Base-by-base conservation (phyloP, 2,797 vertebrate species). In the Poeciliopsis presidionis region DNA sequence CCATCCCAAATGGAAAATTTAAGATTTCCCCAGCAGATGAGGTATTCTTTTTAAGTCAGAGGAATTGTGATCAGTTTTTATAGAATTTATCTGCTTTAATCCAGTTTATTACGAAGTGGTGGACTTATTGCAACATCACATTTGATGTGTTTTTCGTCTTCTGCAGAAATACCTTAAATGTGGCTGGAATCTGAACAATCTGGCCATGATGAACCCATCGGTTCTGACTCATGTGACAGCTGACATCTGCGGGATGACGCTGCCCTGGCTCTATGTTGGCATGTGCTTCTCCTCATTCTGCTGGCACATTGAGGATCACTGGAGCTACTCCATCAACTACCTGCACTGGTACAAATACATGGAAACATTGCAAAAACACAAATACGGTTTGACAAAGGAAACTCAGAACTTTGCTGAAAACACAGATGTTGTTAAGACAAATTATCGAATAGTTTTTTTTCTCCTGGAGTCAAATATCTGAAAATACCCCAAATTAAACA, bases 201-300 rank as follows among this genome's bases (percentile, higher is more conserved):
- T 99, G 97, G 98, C 98, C 0, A 97, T 99, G 95, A 98, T 99
- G 98, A 96, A 97, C 74, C 97, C 97, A 0, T 99, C 98, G 28
- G 97, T 99, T 1, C 95, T 99, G 84, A 97, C 97, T 75, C 98
- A 99, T 55, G 97, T 99, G 81, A 98, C 97, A 5, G 97, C 97
- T 2, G 98, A 99, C 92, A 99, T 99, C 89, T 99, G 97, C 82
- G 98, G 98, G 77, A 99, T 99, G 98, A 99, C 99, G 3, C 92
- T 99, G 76, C 98, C 98, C 0, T 99, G 98, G 98, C 95, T 99
- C 0, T 99, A 99, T 0, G 98, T 99, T 2, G 98, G 98, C 86
- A 99, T 99, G 98, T 99, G 98, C 92, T 99, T 99, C 92, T 99
- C 98, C 71, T 99, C 98, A 11, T 99, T 99, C 91, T 99, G 98